Conservation (phyloP, 2,888 invertebrate species). For the Magallana nippona region DNA sequence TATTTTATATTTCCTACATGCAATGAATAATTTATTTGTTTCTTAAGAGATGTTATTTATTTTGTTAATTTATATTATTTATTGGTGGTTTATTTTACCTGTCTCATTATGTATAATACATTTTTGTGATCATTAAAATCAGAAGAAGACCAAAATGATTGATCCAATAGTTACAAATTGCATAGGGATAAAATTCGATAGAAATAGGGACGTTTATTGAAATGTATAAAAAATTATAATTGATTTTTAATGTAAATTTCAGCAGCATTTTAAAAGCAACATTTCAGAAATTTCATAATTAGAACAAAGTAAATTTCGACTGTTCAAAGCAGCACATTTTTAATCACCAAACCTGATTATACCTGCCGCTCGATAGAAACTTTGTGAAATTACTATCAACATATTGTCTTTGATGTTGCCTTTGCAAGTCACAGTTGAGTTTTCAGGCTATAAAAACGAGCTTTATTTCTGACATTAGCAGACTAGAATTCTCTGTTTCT, state of each 20-base stretch:
- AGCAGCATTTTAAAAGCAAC: no score
- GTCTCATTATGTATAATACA: background rate
- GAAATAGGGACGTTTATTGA: no score
- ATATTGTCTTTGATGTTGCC: slow-evolving; percentile 25
- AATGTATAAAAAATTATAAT: no score
- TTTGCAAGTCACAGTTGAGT: background rate
- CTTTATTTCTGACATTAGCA: slow-evolving; percentile 12
- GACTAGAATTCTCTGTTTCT: background rate
- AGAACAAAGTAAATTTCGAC: no score
- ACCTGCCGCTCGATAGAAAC: background rate
- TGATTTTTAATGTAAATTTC: no score
- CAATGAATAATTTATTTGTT: background rate
- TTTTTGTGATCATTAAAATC: background rate
- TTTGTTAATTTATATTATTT: slow-evolving; percentile 21
- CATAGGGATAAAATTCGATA: no score
- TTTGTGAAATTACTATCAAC: background rate
- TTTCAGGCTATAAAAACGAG: slow-evolving; percentile 23
- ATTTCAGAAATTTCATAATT: no score
- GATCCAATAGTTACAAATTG: no score
- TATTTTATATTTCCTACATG: slow-evolving; percentile 3
- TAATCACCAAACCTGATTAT: no score
- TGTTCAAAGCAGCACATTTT: background rate
- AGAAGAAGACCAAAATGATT: background rate
- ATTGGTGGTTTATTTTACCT: background rate
- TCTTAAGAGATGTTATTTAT: slow-evolving; percentile 20